Evolutionary conservation across 2,113 vertebrate species (phyloP), one percentile per base, ranked within the genome.

Genomic region (Melanostigma gelatinosum): DNA sequence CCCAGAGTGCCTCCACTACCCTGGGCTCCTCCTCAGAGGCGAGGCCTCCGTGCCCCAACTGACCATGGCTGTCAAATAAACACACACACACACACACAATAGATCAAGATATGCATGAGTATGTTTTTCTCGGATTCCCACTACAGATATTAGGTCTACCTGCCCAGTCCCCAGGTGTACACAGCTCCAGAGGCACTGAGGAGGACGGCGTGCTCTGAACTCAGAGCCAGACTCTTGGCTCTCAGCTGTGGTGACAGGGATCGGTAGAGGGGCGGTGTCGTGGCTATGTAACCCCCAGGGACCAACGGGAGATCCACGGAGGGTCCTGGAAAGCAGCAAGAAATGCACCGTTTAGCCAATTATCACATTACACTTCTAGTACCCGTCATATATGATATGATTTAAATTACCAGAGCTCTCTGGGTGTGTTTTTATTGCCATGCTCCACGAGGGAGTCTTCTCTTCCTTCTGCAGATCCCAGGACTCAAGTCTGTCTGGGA

Each of bases 1-100:
- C 97, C 1, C 95, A 96, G 52, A 99, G 85, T 0, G 96, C 97
- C 89, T 99, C 97, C 89, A 99, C 69, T 12, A 77, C 84, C 81
- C 91, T 93, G 0, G 97, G 97, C 89, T 96, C 93, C 29, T 3
- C 80, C 85, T 95, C 96, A 0, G 95, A 65, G 50, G 95, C 94
- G 82, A 99, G 94, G 0, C 12, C 85, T 1, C 97, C 96, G 0
- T 99, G 98, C 38, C 98, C 98, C 44, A 99, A 90, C 94, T 99
- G 97, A 63, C 98, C 98, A 0, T 98, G 98, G 89, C 98, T 99
- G 92, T 1, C 20, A 64, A 80, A 86, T 7, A 27, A 75, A 52
- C 55, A 77, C 13, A 61, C 18, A 67, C 1, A 61, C 18, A 67
- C 1, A 38, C 9, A 67, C 24, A 67, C 2, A 44, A 29, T 68